Base-by-base conservation (phyloP, 2,113 vertebrate species). In the Clupea harengus region DNA sequence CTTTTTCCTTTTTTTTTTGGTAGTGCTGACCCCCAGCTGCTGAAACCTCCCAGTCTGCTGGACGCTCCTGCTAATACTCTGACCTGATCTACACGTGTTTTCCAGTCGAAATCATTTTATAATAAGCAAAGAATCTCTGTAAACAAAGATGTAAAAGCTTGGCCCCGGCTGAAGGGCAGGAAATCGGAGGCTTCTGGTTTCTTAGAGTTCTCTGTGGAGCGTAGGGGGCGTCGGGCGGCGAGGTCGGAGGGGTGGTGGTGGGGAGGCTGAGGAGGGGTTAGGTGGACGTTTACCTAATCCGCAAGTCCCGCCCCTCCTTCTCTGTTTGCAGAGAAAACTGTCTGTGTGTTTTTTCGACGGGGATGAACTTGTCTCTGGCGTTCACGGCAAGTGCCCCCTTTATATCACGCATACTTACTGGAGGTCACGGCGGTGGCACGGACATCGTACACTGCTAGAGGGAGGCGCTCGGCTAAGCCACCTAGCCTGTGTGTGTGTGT, bases 101-200 rank as follows among this genome's bases (percentile, higher is more conserved):
- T 83, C 72, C 78, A 85, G 87, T 82, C 81, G 7, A 88, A 89
- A 89, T 86, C 39, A 87, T 88, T 85, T 83, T 91, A 78, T 82
- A 89, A 88, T 89, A 85, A 86, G 83, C 45, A 84, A 84, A 64
- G 83, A 87, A 83, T 86, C 82, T 54, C 45, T 57, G 81, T 85
- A 87, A 87, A 89, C 82, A 82, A 47, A 87, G 60, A 87, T 88
- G 80, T 85, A 57, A 83, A 80, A 72, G 7, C 60, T 85, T 88
- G 87, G 60, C 81, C 81, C 25, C 6, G 57, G 10, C 81, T 20
- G 4, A 49, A 75, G 86, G 52, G 46, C 84, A 80, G 87, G 83
- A 85, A 90, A 81, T 86, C 81, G 20, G 0, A 78, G 72, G 84
- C 84, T 83, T 87, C 54, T 83, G n/a, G 54, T 78, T 86, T 84